Conservation (phyloP, 2,888 invertebrate species). For the Cacoxenus indagator region DNA sequence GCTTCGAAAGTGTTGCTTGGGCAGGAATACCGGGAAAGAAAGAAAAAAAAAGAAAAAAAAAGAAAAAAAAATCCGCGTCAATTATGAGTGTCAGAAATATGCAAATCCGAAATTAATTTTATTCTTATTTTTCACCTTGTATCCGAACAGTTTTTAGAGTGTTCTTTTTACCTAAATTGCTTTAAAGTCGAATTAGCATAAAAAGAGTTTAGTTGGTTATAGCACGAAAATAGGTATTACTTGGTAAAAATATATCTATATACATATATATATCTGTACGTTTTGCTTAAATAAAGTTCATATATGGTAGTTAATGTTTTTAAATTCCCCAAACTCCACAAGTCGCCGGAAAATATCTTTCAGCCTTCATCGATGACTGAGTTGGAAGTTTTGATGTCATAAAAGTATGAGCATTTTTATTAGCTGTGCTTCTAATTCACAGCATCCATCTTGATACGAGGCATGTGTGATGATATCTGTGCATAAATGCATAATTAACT, state of each 20-base stretch:
- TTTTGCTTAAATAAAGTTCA: too few species aligned
- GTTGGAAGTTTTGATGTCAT: slow-evolving; percentile 32
- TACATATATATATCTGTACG: too few species aligned
- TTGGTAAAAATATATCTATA: too few species aligned
- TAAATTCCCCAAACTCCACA: too few species aligned
- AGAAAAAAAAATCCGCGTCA: slow-evolving; percentile 36
- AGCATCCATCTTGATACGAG: slow-evolving; percentile 40
- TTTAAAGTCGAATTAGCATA: slow-evolving; percentile 55
- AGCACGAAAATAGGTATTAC: neutral
- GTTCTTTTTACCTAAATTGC: slow-evolving; percentile 56
- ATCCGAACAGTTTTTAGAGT: slow-evolving; percentile 25
- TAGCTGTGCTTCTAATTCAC: slow-evolving; percentile 53
- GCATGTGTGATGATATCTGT: neutral
- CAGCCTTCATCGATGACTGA: too few species aligned
- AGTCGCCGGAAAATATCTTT: too few species aligned
- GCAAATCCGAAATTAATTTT: slow-evolving; percentile 41
- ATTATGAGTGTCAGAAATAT: slow-evolving; percentile 64
- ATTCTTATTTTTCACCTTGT: slow-evolving; percentile 1
- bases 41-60: neutral
- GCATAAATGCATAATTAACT: neutral
- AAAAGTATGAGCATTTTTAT: slow-evolving; percentile 44
- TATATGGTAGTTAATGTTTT: too few species aligned
- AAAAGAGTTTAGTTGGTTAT: slow-evolving; percentile 59
- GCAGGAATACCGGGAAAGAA: neutral
- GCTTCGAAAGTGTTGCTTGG: slow-evolving; percentile 51